phyloP scores from a whole-genome alignment of 2,797 vertebrate species.

The Pangasius krempfi region DNA sequence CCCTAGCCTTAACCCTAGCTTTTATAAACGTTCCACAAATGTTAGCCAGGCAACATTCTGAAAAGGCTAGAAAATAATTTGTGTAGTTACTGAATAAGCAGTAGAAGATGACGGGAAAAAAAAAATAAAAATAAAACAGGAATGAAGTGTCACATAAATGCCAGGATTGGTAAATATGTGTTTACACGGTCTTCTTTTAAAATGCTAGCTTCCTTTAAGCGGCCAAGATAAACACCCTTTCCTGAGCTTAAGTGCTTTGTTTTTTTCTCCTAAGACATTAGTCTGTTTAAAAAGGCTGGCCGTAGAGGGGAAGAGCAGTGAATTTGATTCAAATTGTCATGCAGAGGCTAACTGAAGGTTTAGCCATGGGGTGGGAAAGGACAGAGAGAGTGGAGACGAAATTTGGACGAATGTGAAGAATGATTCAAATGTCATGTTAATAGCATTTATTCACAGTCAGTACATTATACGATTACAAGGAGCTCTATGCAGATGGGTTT shows the following conservation, averaged over 20 bases:
- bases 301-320: not conserved
- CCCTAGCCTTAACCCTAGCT: no score
- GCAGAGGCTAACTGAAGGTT: slow-evolving; percentile 23
- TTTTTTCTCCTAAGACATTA: not conserved
- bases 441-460: not conserved
- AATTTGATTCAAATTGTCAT: slow-evolving; percentile 19
- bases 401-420: slow-evolving; percentile 30
- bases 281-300: not conserved
- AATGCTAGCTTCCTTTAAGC: not conserved
- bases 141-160: not conserved
- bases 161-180: not conserved
- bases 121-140: not conserved
- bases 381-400: not conserved
- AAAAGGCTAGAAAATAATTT: not conserved
- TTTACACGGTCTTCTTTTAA: not conserved
- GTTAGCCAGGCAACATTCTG: not conserved
- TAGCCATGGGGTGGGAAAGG: slow-evolving; percentile 2
- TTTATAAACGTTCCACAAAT: not conserved
- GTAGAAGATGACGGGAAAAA: not conserved
- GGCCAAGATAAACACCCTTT: not conserved
- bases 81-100: not conserved
- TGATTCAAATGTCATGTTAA: slow-evolving; percentile 44
- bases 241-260: not conserved
- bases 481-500: not conserved
- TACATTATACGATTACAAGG: not conserved